Percentiles rank a stretch among this genome's conserved stretches.
Evolutionary conservation across 2,888 invertebrate species (phyloP).

Genomic region (Aphrophora alni): DNA sequence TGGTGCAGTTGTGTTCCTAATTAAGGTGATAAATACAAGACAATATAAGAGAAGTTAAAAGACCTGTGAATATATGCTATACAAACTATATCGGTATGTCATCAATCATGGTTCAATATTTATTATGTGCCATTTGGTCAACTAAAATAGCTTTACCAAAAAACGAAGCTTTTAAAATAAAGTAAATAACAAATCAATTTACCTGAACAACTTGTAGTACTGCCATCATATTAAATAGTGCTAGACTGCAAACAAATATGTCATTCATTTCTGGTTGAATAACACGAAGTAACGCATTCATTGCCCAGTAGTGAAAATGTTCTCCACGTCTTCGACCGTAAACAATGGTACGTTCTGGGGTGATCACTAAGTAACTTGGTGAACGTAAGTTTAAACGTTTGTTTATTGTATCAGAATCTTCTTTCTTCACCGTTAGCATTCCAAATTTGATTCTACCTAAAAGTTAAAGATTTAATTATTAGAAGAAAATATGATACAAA

Average conservation of each 20-base stretch:
- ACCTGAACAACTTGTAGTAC: conserved; percentile 58
- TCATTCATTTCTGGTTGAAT: conserved; percentile 62
- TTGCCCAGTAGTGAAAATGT: conserved; percentile 57
- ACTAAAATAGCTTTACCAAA: no score
- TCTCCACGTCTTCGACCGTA: conserved; percentile 58
- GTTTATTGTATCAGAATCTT: conserved; percentile 48
- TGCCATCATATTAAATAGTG: conserved; percentile 58
- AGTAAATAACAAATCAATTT: no score
- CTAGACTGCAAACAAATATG: conserved; percentile 59
- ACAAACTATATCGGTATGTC: no score
- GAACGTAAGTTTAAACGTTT: conserved; percentile 47
- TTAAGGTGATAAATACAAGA: no score
- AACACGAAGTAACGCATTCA: conserved; percentile 58
- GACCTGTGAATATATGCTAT: no score
- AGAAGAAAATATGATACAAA: no score
- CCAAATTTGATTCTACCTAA: conserved; percentile 61
- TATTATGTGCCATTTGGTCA: no score
- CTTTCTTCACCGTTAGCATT: conserved; percentile 51
- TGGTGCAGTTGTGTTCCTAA: no score
- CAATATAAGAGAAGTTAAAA: no score
- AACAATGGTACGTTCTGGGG: conserved; percentile 56
- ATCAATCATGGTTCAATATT: no score
- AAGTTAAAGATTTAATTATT: no score
- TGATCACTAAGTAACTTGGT: conserved; percentile 58
- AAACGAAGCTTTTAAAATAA: no score